These are phyloP conservation scores for Reticulitermes lucifugus DNA, from an alignment of 2,888 invertebrate species.

Conservation along the genomic window DNA sequence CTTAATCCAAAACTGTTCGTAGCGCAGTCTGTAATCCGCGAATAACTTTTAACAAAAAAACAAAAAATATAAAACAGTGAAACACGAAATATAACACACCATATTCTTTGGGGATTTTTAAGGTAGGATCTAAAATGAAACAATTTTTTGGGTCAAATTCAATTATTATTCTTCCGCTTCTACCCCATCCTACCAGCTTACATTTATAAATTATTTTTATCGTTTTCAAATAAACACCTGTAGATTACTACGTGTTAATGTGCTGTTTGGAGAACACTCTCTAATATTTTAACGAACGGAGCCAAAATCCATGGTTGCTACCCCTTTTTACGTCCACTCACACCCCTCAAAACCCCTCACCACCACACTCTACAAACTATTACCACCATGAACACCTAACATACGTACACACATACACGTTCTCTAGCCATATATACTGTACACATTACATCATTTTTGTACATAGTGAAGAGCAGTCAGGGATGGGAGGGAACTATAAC, in stretches of 20 bases:
- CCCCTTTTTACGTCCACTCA: not conserved
- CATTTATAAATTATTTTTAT: constrained; percentile 27
- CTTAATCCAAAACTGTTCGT: constrained; percentile 22
- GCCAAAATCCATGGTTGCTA: constrained; percentile 21
- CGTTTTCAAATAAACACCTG: constrained; percentile 48
- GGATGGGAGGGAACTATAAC: not conserved
- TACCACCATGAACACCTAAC: not conserved
- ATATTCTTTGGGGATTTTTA: not conserved
- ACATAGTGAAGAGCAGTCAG: not conserved
- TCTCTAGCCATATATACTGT: not conserved
- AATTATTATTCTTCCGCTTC: constrained; percentile 31
- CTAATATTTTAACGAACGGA: constrained; percentile 31
- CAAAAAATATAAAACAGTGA: constrained; percentile 2
- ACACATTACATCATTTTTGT: constrained; percentile 38
- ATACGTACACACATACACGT: not conserved
- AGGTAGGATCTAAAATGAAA: constrained; percentile 19
- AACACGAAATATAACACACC: not conserved
- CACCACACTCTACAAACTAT: not conserved
- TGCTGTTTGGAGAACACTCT: not conserved
- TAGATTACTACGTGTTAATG: constrained; percentile 38
- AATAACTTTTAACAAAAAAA: constrained; percentile 23
- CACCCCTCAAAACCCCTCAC: not conserved
- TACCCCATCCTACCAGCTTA: not conserved
- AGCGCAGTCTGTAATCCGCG: constrained; percentile 5
- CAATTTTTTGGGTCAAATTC: constrained; percentile 15